Base-by-base conservation (phyloP, 2,797 vertebrate species). In the Tadarida brasiliensis region DNA sequence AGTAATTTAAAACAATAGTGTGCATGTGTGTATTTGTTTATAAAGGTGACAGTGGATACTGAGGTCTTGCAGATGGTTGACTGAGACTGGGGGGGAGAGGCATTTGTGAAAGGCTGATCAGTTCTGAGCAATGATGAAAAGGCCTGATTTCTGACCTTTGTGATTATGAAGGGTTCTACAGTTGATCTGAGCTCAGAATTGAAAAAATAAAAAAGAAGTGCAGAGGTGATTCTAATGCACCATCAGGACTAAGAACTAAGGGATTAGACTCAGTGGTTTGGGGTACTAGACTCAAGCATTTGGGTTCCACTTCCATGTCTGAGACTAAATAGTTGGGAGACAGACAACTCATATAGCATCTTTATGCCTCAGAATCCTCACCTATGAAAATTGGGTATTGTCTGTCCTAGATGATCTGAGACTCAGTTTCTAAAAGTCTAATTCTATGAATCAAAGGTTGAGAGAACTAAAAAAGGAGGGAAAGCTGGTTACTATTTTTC, bases 371-470 rank as follows among this genome's bases (percentile, higher is more conserved):
- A 65, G 44, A 65, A 76, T 63, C 71, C 35, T 88, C 77, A 80
- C 20, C 24, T 76, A 10, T 22, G 63, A 35, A 76, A 49, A 89
- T 16, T 61, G 16, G 6, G 6, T 78, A 16, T 61, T 59, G 7
- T 92, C 26, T 54, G 10, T 87, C 17, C 44, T 71, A 51, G 22
- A 22, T 88, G 39, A 68, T 33, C 73, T 65, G 59, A 81, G 15
- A 81, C 19, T 76, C 73, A 20, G 12, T 81, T 76, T 74, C 77
- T 81, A 35, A 73, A 81, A 80, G 82, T 71, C 39, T 85, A 24
- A 77, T 85, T 76, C 44, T 96, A 71, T 65, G 20, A 91, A 26
- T 80, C 77, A 51, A 33, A 87, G 80, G 17, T 61, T 54, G 39
- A 90, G 35, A 71, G 28, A 71, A 61, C 44, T 56, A n/a, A 30